Evolutionary conservation across 2,888 invertebrate genomes (phyloP), one percentile per base, ranked within the genome.

Genomic region (Clunio marinus): DNA sequence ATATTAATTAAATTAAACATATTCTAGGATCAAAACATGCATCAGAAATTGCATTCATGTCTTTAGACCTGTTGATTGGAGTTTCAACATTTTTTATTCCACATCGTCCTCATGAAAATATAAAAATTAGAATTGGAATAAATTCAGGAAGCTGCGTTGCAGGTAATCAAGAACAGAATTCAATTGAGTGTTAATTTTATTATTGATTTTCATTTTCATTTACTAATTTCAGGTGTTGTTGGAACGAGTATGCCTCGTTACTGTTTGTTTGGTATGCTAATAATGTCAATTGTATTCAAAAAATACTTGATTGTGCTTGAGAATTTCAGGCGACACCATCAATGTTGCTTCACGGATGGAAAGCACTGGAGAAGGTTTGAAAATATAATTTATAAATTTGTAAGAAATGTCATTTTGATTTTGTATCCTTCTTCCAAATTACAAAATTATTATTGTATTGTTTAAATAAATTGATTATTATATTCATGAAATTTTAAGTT

Each of bases 261-360:
- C 75, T 66, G 63, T 37, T 20, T 63, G 37, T 63, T 63, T 8
- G 63, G 63, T 63, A 17, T 24, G 41, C 32, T 60, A 35, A 15
- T 13, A 7, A n/a, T 60, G 22, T 13, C 1, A 2, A 22, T n/a
- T n/a, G n/a, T n/a, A n/a, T n/a, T n/a, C n/a, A n/a, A n/a, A n/a
- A n/a, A n/a, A n/a, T n/a, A n/a, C n/a, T n/a, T n/a, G n/a, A n/a
- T n/a, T n/a, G n/a, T n/a, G n/a, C n/a, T n/a, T n/a, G n/a, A n/a
- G n/a, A n/a, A n/a, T 63, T 32, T 55, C 35, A 63, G 83, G 84
- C 0, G 84, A 84, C 73, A 84, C 84, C 2, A 85, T 86, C 69
- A 86, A 86, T 73, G 85, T 84, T 0, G 86, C 86, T 1, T 83
- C 84, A 59, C 77, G 86, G 59, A 86, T 86, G 85, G 86, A 86